Evolutionary conservation across 2,797 vertebrate species (phyloP), one percentile per base, ranked within the genome.

Genomic region (Microctenopoma stevenorrisi): DNA sequence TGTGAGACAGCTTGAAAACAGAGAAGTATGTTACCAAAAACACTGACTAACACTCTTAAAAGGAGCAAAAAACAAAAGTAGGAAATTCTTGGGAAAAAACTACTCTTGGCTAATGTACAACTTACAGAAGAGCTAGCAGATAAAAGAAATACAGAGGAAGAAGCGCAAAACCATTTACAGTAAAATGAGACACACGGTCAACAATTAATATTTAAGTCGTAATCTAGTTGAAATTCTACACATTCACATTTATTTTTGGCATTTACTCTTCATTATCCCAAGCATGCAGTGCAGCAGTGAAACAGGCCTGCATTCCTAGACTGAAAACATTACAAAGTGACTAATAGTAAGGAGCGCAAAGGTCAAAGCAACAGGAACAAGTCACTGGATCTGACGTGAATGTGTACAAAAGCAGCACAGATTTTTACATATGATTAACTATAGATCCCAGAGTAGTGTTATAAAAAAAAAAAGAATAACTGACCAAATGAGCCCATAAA

Each of bases 21-120:
- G 81, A 74, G 78, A 93, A 93, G 90, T 92, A 93, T 94, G 92
- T 91, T 89, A 89, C 89, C 79, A 76, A 89, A 93, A 92, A 89
- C 91, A 85, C 82, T 57, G 81, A 56, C 68, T 84, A 89, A 82
- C 81, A 78, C 82, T 86, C 65, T 81, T 85, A 81, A 89, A 83
- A 79, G 79, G 81, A 90, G 75, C 77, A 86, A 89, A 80, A 89
- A 93, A 91, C 88, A 92, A 93, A 90, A 87, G 81, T 73, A 74
- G 77, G 84, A 88, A 86, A 85, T 78, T 68, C 63, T 81, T 72
- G 65, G 57, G 76, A 58, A 85, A 66, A 61, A 75, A 86, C 82
- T 69, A 63, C 37, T 42, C 84, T 65, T 83, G 75, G 79, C 62
- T 67, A 30, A 58, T 64, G 59, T 76, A 52, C 59, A 67, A 75